These are phyloP conservation scores for Diplolepis rosae DNA, from an alignment of 2,888 invertebrate species.

Conservation along the genomic window DNA sequence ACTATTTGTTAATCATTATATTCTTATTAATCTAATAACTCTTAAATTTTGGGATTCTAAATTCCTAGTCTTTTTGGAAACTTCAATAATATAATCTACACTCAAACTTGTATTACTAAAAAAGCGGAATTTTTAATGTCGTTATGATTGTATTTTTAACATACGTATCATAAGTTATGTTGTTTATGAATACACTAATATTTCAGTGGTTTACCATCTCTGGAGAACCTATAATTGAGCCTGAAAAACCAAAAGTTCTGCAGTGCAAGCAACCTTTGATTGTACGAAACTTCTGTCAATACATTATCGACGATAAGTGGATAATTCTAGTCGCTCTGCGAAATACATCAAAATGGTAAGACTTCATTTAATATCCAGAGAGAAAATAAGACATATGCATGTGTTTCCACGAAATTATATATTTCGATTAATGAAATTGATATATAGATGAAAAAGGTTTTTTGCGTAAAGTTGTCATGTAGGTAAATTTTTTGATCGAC, in stretches of 20 bases:
- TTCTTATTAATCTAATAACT: too few relatives aligned
- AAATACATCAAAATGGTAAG: slow-evolving; percentile 67
- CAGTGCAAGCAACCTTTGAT: slow-evolving; percentile 41
- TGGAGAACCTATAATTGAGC: slow-evolving; percentile 58
- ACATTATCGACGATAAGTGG: slow-evolving; percentile 68
- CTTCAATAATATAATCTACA: too few relatives aligned
- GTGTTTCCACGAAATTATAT: neutral
- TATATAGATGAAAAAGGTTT: too few relatives aligned
- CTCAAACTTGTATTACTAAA: too few relatives aligned
- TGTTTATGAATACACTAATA: neutral
- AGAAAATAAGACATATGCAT: neutral
- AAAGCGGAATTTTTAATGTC: too few relatives aligned
- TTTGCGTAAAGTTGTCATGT: too few relatives aligned
- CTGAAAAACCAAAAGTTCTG: slow-evolving; percentile 20
- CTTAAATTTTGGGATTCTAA: too few relatives aligned
- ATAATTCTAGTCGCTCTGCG: slow-evolving; percentile 64
- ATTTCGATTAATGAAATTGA: too few relatives aligned
- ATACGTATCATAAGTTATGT: neutral
- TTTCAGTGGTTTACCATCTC: slow-evolving; percentile 57
- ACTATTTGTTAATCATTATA: neutral
- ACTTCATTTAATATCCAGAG: slow-evolving; percentile 20
- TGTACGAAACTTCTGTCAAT: slow-evolving; percentile 62
- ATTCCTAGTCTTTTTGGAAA: too few relatives aligned
- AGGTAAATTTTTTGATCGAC: too few relatives aligned
- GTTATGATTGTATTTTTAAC: too few relatives aligned